Percentiles rank a stretch among this genome's conserved stretches.
Conservation (phyloP, 2,113 vertebrate genomes). For the Cyanoderma ruficeps region DNA sequence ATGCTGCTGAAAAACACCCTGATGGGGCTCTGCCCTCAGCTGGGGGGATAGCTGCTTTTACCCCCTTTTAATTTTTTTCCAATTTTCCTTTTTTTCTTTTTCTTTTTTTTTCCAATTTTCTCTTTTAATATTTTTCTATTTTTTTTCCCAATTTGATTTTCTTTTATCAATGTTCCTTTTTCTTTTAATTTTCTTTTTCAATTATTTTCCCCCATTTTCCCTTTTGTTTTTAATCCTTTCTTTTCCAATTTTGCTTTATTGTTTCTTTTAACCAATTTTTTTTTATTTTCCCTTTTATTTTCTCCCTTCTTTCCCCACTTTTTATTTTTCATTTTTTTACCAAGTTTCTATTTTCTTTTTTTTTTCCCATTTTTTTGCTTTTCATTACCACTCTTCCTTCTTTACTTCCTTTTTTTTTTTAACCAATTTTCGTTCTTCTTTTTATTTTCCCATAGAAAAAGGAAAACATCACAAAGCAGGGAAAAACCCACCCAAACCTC, state of each 20-base stretch:
- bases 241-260: neutral
- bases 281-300: neutral
- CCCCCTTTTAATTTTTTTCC: fast-evolving
- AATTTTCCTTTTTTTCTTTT: neutral
- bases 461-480: neutral
- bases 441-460: neutral
- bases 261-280: neutral
- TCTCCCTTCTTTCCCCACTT: neutral
- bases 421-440: neutral
- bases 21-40: neutral
- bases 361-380: neutral
- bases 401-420: neutral
- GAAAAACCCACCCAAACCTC: neutral
- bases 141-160: neutral
- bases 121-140: neutral
- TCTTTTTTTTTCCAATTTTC: neutral
- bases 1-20: neutral
- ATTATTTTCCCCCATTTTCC: neutral
- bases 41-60: fast-evolving
- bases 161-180: neutral
- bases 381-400: neutral
- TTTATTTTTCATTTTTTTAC: neutral
- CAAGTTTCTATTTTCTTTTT: neutral
- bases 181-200: neutral
- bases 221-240: neutral